Conservation (phyloP, 2,888 invertebrate genomes). For the Acronicta leporina region DNA sequence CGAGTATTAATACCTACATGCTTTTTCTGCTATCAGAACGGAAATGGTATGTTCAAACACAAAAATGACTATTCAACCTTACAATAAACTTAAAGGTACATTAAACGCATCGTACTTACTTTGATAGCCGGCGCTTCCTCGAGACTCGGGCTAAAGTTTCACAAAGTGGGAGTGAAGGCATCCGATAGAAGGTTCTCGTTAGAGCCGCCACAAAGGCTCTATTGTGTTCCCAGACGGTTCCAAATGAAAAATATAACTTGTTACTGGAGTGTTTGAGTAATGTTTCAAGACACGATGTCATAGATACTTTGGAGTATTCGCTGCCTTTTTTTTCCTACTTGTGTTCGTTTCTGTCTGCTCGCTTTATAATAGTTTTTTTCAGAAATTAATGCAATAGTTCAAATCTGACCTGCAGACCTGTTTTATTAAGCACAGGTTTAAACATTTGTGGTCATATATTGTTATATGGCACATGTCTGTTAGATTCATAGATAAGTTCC, state of each 20-base stretch:
- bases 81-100: slow-evolving; percentile 48
- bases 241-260: slow-evolving; percentile 59
- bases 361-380: no score
- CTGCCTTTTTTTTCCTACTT: slow-evolving; percentile 3
- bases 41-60: slow-evolving; percentile 8
- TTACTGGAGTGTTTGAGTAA: slow-evolving; percentile 39
- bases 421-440: no score
- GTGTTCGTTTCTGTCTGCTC: background rate
- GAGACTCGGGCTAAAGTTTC: slow-evolving; percentile 57
- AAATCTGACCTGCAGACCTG: no score
- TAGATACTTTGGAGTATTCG: slow-evolving; percentile 39
- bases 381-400: no score
- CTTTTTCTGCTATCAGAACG: background rate
- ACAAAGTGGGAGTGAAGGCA: slow-evolving; percentile 60
- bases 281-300: slow-evolving; percentile 39
- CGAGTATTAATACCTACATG: no score
- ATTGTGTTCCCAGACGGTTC: slow-evolving; percentile 58
- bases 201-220: slow-evolving; percentile 56
- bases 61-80: slow-evolving; percentile 12
- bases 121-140: slow-evolving; percentile 48
- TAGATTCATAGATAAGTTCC: no score
- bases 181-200: slow-evolving; percentile 63
- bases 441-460: no score
- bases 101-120: slow-evolving; percentile 51
- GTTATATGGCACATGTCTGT: no score